A percentile compares a stretch with the other conserved stretches of the same genome.
Conservation (phyloP, 1,140 invertebrate genomes). For the Anoplolepis gracilipes region DNA sequence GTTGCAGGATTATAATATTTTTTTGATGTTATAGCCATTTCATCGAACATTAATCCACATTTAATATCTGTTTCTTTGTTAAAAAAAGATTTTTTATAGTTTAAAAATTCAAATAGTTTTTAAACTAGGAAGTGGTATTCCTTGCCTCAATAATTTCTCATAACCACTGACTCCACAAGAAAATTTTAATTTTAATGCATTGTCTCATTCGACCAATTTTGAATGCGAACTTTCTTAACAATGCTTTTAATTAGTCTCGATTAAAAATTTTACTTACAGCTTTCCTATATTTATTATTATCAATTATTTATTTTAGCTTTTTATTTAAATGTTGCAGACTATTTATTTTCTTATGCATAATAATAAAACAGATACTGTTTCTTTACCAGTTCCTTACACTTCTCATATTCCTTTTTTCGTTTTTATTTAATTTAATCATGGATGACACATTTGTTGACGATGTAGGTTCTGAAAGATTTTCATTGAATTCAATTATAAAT, state of each 20-base stretch:
- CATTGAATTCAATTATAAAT: too few relatives aligned
- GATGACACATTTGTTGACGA: too few relatives aligned
- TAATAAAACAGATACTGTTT: too few relatives aligned
- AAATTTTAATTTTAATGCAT: neutral
- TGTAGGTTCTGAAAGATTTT: too few relatives aligned
- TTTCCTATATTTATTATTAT: conserved; percentile 1
- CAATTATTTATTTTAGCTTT: neutral
- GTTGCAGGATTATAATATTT: neutral
- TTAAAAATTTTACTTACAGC: neutral
- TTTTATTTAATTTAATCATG: too few relatives aligned
- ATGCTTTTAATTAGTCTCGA: neutral
- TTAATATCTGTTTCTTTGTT: neutral
- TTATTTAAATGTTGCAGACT: neutral
- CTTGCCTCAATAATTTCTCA: neutral
- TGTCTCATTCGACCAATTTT: neutral
- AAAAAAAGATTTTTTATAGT: neutral
- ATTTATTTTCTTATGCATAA: neutral
- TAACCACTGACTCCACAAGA: neutral
- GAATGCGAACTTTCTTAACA: neutral
- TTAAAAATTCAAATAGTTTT: neutral
- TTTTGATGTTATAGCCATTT: neutral
- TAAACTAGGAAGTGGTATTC: neutral
- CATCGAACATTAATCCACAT: neutral
- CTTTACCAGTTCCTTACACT: too few relatives aligned
- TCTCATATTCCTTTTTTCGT: too few relatives aligned